Percentiles rank a stretch among this genome's conserved stretches.
Evolutionary conservation across 2,888 invertebrate species (phyloP).

Genomic region (Lycia hirtaria): DNA sequence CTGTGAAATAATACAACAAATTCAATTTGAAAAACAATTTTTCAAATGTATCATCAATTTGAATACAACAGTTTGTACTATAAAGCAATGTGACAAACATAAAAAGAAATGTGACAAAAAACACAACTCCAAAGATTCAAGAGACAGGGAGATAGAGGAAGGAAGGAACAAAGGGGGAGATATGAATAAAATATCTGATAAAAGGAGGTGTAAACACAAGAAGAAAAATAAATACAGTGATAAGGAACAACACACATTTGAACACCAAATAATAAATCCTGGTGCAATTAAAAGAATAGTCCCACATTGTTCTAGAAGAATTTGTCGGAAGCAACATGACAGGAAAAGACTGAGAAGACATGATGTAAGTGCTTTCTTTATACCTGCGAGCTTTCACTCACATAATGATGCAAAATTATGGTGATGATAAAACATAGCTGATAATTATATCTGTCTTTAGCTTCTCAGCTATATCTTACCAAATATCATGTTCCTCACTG

Average conservation of each 20-base stretch:
- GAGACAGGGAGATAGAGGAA: not conserved
- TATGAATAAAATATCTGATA: not conserved
- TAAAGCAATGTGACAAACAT: conserved; percentile 12
- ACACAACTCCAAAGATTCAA: conserved; percentile 1
- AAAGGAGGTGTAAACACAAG: not conserved
- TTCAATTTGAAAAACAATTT: conserved; percentile 24
- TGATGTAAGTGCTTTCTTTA: too few species aligned
- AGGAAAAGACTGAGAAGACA: not conserved
- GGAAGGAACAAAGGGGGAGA: not conserved
- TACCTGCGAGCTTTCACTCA: too few species aligned
- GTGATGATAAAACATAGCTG: too few species aligned
- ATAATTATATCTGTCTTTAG: too few species aligned
- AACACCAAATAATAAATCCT: too few species aligned
- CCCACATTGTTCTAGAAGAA: too few species aligned
- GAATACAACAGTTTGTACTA: conserved; percentile 31
- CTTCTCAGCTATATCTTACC: too few species aligned
- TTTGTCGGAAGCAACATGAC: too few species aligned
- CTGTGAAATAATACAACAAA: conserved; percentile 23
- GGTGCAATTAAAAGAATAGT: too few species aligned
- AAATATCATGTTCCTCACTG: too few species aligned
- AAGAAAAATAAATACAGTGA: not conserved
- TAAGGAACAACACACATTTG: too few species aligned
- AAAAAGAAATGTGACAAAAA: conserved; percentile 3
- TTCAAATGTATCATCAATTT: conserved; percentile 36
- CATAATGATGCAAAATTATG: too few species aligned